Evolutionary conservation across 2,113 vertebrate genomes (phyloP).

Genomic region (Girardinichthys multiradiatus): DNA sequence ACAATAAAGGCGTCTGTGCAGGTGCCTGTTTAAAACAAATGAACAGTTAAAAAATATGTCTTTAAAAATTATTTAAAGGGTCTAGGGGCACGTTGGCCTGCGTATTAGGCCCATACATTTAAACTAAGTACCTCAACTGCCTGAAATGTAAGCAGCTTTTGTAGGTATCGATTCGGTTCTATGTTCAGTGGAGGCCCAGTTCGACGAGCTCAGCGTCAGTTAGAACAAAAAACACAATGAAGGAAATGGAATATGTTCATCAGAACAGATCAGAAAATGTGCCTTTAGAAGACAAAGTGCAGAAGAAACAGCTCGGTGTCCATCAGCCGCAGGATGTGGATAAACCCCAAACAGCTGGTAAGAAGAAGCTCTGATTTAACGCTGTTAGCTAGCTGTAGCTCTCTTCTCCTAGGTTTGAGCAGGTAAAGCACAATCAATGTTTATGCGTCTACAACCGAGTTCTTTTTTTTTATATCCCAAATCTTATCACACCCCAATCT

Average conservation of each 20-base stretch:
- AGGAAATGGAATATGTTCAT: slow-evolving; percentile 8
- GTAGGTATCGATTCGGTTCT: too few species aligned
- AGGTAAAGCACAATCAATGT: not conserved
- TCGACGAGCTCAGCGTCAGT: too few species aligned
- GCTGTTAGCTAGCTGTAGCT: slow-evolving; percentile 18
- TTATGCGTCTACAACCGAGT: too few species aligned
- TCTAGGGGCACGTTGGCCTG: too few species aligned
- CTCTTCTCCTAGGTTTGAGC: not conserved
- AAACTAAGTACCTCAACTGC: too few species aligned
- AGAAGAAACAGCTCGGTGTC: not conserved
- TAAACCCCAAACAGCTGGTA: not conserved
- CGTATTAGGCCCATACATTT: too few species aligned
- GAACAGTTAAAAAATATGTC: not conserved
- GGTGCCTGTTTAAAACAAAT: slow-evolving; percentile 4
- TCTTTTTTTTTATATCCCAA: too few species aligned
- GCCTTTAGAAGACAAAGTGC: not conserved
- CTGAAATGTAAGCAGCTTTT: too few species aligned
- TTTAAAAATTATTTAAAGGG: too few species aligned
- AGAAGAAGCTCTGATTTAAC: slow-evolving; percentile 8
- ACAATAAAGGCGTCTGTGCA: not conserved
- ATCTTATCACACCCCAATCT: too few species aligned
- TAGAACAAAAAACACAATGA: slow-evolving; percentile 8
- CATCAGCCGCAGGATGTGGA: slow-evolving; percentile 2
- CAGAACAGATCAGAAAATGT: not conserved
- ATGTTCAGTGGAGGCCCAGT: too few species aligned